Conservation (phyloP, 2,888 invertebrate genomes). For the Tetropium fuscum region DNA sequence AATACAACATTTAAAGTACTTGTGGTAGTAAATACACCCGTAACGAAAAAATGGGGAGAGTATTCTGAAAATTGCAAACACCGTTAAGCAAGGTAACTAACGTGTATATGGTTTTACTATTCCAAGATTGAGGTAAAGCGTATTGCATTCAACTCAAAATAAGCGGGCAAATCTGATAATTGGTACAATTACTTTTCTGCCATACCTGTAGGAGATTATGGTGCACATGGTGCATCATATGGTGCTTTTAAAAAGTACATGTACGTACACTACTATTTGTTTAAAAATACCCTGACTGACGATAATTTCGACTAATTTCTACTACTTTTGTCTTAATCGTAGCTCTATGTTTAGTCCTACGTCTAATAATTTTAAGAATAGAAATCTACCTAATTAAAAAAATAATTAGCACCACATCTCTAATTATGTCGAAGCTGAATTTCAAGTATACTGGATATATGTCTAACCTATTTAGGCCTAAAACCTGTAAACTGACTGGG, state of each 20-base stretch:
- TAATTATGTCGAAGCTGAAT: neutral
- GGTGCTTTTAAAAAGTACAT: too few species aligned
- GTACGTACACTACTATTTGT: too few species aligned
- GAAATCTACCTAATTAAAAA: conserved; percentile 1
- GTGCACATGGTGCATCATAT: too few species aligned
- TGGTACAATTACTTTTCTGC: too few species aligned
- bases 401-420: conserved; percentile 6
- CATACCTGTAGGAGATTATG: too few species aligned
- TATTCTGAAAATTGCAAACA: neutral
- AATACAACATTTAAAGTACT: conserved; percentile 2
- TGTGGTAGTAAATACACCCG: conserved; percentile 17
- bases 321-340: neutral
- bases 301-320: conserved; percentile 20
- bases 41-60: conserved; percentile 13
- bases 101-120: too few species aligned
- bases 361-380: neutral
- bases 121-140: too few species aligned
- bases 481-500: too few species aligned
- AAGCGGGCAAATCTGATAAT: too few species aligned
- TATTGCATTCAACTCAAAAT: neutral
- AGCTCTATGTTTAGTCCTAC: conserved; percentile 2
- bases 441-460: neutral
- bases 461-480: too few species aligned
- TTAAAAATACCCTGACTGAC: conserved; percentile 25
- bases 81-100: too few species aligned